Percentiles rank a stretch among this genome's conserved stretches.
phyloP scores from a whole-genome alignment of 2,888 invertebrate species.

The Cosmopolites sordidus region DNA sequence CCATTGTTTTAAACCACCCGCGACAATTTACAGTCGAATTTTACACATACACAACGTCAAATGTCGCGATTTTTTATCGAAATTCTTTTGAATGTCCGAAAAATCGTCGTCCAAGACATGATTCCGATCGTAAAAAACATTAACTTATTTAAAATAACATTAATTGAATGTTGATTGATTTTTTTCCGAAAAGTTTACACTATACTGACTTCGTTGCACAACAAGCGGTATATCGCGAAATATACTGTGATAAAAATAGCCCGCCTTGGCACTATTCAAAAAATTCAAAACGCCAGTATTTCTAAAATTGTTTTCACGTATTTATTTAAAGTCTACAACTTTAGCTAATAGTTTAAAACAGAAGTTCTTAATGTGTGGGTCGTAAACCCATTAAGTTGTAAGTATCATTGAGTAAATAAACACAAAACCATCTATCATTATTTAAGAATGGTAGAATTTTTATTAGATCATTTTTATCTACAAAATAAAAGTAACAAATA shows the following conservation, averaged over 20 bases:
- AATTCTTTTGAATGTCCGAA: not conserved
- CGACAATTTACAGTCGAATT: not conserved
- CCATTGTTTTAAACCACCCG: constrained; percentile 11
- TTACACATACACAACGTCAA: not conserved
- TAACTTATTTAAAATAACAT: not conserved
- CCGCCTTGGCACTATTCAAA: constrained; percentile 31
- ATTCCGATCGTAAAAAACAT: too few relatives aligned
- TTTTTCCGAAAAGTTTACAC: constrained; percentile 7
- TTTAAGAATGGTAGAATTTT: too few relatives aligned
- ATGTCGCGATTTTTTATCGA: not conserved
- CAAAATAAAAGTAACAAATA: too few relatives aligned
- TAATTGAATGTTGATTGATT: constrained; percentile 9
- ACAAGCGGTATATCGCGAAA: constrained; percentile 22
- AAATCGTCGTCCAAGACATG: not conserved
- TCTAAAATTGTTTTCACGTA: constrained; percentile 25
- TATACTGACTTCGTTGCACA: constrained; percentile 9
- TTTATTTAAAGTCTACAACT: not conserved
- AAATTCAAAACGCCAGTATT: constrained; percentile 29
- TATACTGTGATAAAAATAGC: constrained; percentile 32
- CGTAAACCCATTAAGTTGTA: too few relatives aligned
- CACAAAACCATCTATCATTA: too few relatives aligned
- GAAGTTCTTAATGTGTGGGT: too few relatives aligned
- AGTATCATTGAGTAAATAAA: too few relatives aligned
- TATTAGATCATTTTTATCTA: too few relatives aligned
- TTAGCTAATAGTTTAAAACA: too few relatives aligned